Evolutionary conservation across 2,797 vertebrate species (phyloP), one percentile per base, ranked within the genome.

Genomic region (Xiphophorus birchmanni): DNA sequence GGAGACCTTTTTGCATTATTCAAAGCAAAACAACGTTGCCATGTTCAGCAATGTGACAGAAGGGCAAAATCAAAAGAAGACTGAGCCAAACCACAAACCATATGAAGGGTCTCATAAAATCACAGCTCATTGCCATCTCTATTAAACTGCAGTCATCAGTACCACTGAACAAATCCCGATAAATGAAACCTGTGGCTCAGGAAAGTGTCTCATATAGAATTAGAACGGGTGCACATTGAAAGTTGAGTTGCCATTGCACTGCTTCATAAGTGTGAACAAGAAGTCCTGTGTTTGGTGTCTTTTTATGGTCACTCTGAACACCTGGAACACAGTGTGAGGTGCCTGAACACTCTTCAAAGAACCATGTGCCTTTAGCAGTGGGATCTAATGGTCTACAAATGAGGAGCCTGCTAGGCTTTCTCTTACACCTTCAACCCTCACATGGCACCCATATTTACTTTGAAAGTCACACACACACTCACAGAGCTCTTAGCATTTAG

Each of bases 381-480:
- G 71, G 76, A 80, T 85, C 78, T 88, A 88, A 91, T 82, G 84
- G 81, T 13, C 63, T 60, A 77, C 81, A 90, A 93, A 91, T 83
- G 87, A 74, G 42, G 45, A 32, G 88, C 84, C 93, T 93, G 91
- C 80, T 82, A 76, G 84, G 87, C 77, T 83, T 93, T 89, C 87
- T 82, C 88, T 86, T 81, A 91, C 91, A 94, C 93, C 92, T 91
- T 80, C 81, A 72, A 58, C 84, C 82, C 42, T 88, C 94, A 93
- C 92, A 93, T 93, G 93, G 91, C 87, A 50, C 78, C 90, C 92
- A 94, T 86, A 92, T 91, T 93, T 92, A 79, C 76, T 82, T 60
- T 67, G 21, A 56, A 80, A 75, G 84, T 81, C 86, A 82, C 87
- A 82, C 85, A 47, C 83, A 73, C 29, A 26, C 77, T 82, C 80